Conservation (phyloP, 2,113 vertebrate genomes). For the Donacobius atricapilla region DNA sequence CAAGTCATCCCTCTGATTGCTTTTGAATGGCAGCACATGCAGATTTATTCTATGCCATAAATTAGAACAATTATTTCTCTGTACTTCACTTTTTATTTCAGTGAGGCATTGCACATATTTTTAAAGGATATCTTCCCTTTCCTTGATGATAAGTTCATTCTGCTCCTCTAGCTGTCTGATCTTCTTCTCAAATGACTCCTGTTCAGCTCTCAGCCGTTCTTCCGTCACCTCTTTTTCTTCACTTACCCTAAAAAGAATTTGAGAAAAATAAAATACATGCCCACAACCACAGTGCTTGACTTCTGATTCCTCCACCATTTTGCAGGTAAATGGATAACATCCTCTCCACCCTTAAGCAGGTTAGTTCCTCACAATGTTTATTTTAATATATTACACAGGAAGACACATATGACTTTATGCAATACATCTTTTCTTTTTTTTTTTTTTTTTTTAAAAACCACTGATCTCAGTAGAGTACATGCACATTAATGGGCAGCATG, state of each 20-base stretch:
- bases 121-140: conserved; percentile 97
- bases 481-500: background rate
- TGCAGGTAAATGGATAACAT: background rate
- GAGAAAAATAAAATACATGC: conserved; percentile 5
- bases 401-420: background rate
- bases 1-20: conserved; percentile 68
- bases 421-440: background rate
- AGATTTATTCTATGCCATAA: conserved; percentile 70
- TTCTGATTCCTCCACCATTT: background rate
- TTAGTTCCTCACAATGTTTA: background rate
- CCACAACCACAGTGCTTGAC: background rate
- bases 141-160: conserved; percentile 86
- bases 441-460: background rate
- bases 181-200: conserved; percentile 90
- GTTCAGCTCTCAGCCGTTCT: conserved; percentile 86
- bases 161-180: conserved; percentile 91
- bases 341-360: background rate
- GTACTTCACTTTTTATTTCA: conserved; percentile 59
- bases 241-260: conserved; percentile 81
- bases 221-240: conserved; percentile 95
- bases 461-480: background rate
- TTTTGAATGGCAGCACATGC: conserved; percentile 69
- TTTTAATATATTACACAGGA: background rate
- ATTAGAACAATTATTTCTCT: conserved; percentile 76
- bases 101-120: conserved; percentile 22